phyloP scores from a whole-genome alignment of 2,888 invertebrate species.

The Monochamus alternatus region DNA sequence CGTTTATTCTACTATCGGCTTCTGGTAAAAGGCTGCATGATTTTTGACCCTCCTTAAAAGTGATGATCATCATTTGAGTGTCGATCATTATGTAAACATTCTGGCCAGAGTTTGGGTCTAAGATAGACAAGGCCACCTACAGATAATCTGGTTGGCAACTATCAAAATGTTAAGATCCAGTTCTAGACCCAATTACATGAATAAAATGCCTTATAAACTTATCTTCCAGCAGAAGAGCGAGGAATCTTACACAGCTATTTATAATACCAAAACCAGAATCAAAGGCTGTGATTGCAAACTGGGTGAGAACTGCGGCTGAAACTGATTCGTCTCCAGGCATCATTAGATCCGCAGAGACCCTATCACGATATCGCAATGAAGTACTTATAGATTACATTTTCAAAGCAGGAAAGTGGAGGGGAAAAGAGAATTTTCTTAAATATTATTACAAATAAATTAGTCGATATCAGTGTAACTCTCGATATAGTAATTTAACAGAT shows the following conservation, averaged over 20 bases:
- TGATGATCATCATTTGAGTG: not conserved
- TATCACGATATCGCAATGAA: not conserved
- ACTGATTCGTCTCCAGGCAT: not conserved
- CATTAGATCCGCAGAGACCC: not conserved
- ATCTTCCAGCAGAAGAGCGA: not conserved
- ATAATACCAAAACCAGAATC: not conserved
- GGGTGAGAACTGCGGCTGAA: not conserved
- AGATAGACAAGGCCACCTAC: not conserved
- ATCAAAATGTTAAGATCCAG: not conserved
- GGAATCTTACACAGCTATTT: not conserved
- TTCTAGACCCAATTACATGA: not conserved
- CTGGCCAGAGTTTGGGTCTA: not conserved
- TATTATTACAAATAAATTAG: not conserved
- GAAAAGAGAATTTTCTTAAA: not conserved
- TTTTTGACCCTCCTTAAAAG: not conserved
- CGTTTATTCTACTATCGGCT: not conserved
- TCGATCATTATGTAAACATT: not conserved
- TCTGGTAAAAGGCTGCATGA: not conserved
- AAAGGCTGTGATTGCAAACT: not conserved
- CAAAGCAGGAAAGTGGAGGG: not conserved
- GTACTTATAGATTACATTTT: not conserved
- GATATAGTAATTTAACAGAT: not conserved
- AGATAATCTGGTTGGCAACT: not conserved
- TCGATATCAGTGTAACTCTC: not conserved
- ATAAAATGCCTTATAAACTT: not conserved